Evolutionary conservation across 2,113 vertebrate species (phyloP).

Genomic region (Oryzias curvinotus): DNA sequence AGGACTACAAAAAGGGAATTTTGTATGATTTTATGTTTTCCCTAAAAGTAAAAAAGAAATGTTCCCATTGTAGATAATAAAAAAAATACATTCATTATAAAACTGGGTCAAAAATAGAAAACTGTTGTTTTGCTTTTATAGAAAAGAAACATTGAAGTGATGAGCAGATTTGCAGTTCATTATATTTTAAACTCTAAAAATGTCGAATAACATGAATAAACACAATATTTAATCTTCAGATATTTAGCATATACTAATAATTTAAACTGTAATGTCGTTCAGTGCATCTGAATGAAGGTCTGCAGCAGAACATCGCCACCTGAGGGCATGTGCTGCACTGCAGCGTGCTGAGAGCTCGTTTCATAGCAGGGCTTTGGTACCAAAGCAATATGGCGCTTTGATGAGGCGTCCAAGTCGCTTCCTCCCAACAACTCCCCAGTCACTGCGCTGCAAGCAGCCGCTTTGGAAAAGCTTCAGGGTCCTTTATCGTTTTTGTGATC

Average conservation of each 20-base stretch:
- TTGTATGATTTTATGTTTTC: no score
- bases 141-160: no score
- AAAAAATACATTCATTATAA: no score
- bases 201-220: no score
- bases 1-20: no score
- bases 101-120: no score
- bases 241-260: background rate
- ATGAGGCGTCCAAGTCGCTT: slow-evolving; percentile 60
- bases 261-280: background rate
- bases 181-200: no score
- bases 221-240: no score
- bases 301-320: slow-evolving; percentile 18
- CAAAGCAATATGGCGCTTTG: slow-evolving; percentile 53
- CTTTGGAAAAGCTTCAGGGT: slow-evolving; percentile 24
- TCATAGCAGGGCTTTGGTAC: slow-evolving; percentile 58
- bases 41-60: no score
- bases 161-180: no score
- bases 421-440: slow-evolving; percentile 3
- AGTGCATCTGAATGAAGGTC: slow-evolving; percentile 27
- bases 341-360: slow-evolving; percentile 48
- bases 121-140: no score
- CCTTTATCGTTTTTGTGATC: slow-evolving; percentile 40
- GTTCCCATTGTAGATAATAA: no score
- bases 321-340: slow-evolving; percentile 34
- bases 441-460: slow-evolving; percentile 24